Evolutionary conservation across 2,113 vertebrate genomes (phyloP), one percentile per base, ranked within the genome.

Genomic region (Mus pahari): DNA sequence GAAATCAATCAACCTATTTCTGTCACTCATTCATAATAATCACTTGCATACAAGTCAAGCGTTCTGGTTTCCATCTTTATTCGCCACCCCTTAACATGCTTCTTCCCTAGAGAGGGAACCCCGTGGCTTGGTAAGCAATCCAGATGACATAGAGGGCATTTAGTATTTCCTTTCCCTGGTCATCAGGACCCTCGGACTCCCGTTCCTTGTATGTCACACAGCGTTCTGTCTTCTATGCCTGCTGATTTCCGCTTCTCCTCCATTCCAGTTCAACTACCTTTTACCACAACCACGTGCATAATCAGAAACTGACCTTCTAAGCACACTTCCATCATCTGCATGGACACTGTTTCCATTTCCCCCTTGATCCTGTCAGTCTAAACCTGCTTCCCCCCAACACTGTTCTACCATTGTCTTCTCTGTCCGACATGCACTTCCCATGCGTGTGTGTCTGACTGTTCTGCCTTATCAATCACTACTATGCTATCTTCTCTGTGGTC

Each of bases 11-110:
- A 68, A 68, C 74, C 50, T 73, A 1, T 31, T 33, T 88, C 64
- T 39, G 39, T 71, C 66, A 92, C 89, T 95, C 88, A 24, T 70
- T 92, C 22, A 75, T 14, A 36, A 82, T n/a, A 64, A 78, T 22
- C 48, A 31, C 33, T 64, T 60, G 78, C n/a, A 81, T 4, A 82
- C 14, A 36, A 22, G 55, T 31, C 20, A 75, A 81, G 7, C 14
- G 1, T 31, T 82, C 16, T 82, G 70, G 12, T 66, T 48, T 24
- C 3, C 22, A 16, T 95, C 14, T 33, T 31, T 20, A 4, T 3
- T 53, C 11, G 10, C 55, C 16, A 16, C 7, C 11, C 10, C 39
- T 62, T 45, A 92, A 36, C 1, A 5, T 2, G 0, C 45, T 55
- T 53, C 53, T 77, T 14, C 60, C 9, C 71, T 6, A 5, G 26